Evolutionary conservation across 2,113 vertebrate species (phyloP).

Genomic region (Callipepla squamata): DNA sequence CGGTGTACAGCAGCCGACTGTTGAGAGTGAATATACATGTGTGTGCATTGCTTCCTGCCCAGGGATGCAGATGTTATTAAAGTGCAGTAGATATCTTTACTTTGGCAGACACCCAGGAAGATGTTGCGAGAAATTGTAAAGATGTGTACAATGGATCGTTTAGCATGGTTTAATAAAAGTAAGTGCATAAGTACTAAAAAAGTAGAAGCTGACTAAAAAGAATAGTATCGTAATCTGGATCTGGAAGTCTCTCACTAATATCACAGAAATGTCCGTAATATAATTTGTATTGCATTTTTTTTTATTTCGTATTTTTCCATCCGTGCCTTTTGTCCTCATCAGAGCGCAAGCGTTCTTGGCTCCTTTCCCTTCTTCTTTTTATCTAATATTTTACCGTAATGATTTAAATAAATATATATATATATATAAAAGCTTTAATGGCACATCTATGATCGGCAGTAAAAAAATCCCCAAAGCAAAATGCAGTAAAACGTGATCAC

Average conservation of each 20-base stretch:
- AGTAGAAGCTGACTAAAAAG: not conserved
- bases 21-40: rapidly evolving
- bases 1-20: not conserved
- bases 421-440: not conserved
- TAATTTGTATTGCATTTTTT: conserved; percentile 42
- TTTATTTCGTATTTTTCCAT: not conserved
- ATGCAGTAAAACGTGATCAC: not conserved
- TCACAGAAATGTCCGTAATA: conserved; percentile 21
- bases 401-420: not conserved
- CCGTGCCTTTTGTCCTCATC: conserved; percentile 31
- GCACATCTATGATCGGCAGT: not conserved
- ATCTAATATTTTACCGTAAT: not conserved
- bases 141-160: not conserved
- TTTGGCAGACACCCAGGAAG: not conserved
- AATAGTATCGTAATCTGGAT: not conserved
- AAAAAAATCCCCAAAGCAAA: not conserved
- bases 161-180: not conserved
- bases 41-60: not conserved
- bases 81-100: not conserved
- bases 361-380: not conserved
- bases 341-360: conserved; percentile 26
- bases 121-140: not conserved
- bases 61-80: not conserved
- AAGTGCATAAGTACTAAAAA: not conserved
- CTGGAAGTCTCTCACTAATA: not conserved